These are phyloP conservation scores for Ptychoptera contaminata DNA, from an alignment of 2,888 invertebrate species.

Conservation along the genomic window DNA sequence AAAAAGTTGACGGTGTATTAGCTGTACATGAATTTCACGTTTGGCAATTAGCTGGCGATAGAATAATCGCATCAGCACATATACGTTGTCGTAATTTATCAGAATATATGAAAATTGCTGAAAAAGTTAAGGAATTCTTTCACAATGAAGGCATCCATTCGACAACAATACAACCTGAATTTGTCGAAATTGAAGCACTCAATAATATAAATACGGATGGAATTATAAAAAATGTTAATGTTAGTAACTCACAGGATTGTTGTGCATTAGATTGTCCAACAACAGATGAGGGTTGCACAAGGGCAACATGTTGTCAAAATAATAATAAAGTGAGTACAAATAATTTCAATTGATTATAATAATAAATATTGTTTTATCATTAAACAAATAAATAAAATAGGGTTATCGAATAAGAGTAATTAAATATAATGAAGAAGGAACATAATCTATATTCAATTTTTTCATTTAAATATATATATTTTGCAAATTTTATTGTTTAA, in stretches of 20 bases:
- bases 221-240: constrained; percentile 30
- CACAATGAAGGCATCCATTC: constrained; percentile 98
- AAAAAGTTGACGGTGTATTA: constrained; percentile 84
- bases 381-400: neutral
- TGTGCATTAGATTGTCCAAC: constrained; percentile 82
- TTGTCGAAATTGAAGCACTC: constrained; percentile 59
- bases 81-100: constrained; percentile 86
- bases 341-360: neutral
- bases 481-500: too few relatives aligned
- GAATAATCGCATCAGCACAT: constrained; percentile 94
- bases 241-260: constrained; percentile 38
- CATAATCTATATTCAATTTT: neutral
- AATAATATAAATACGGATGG: constrained; percentile 26
- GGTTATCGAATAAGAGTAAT: neutral
- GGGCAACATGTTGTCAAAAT: constrained; percentile 65
- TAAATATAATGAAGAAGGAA: neutral
- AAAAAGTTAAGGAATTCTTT: constrained; percentile 92
- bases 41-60: constrained; percentile 93
- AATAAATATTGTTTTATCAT: too few relatives aligned
- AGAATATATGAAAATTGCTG: constrained; percentile 95
- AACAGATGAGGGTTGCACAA: constrained; percentile 65
- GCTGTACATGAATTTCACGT: constrained; percentile 98
- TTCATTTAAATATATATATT: neutral
- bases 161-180: constrained; percentile 96
- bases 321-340: constrained; percentile 24